Conservation (phyloP, 2,113 vertebrate genomes). For the Notarius quadriscutis region DNA sequence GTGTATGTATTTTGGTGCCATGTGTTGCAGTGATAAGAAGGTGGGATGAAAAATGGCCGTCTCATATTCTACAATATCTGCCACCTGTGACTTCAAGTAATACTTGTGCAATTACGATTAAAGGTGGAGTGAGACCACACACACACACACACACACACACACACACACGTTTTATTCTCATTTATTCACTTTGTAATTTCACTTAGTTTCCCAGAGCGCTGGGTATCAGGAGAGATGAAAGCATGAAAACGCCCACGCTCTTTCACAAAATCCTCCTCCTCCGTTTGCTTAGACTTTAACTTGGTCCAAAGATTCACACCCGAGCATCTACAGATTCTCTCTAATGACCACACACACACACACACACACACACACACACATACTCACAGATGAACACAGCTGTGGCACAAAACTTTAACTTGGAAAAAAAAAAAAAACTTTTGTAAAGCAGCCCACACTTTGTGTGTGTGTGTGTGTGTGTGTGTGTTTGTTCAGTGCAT, state of each 20-base stretch:
- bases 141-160: slow-evolving; percentile 1
- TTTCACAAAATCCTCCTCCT: slow-evolving; percentile 10
- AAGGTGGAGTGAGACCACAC: background rate
- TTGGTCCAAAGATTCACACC: slow-evolving; percentile 1
- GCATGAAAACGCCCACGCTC: background rate
- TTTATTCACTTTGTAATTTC: slow-evolving; percentile 10
- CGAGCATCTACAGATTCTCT: background rate
- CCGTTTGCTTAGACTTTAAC: background rate
- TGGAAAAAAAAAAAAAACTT: background rate
- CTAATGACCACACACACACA: background rate
- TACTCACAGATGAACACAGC: background rate
- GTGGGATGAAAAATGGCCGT: slow-evolving; percentile 19
- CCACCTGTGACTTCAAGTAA: slow-evolving; percentile 4
- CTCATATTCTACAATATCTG: slow-evolving; percentile 10
- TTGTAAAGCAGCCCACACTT: background rate
- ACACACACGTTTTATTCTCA: background rate
- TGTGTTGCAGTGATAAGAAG: background rate
- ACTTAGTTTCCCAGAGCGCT: background rate
- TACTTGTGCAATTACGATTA: slow-evolving; percentile 1
- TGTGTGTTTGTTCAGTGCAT: slow-evolving; percentile 10
- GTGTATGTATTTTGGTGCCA: slow-evolving; percentile 14
- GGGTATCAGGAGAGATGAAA: background rate
- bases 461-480: background rate
- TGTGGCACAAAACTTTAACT: background rate
- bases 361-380: slow-evolving; percentile 32